phyloP scores from a whole-genome alignment of 2,113 vertebrate species.

The Tursiops truncatus region DNA sequence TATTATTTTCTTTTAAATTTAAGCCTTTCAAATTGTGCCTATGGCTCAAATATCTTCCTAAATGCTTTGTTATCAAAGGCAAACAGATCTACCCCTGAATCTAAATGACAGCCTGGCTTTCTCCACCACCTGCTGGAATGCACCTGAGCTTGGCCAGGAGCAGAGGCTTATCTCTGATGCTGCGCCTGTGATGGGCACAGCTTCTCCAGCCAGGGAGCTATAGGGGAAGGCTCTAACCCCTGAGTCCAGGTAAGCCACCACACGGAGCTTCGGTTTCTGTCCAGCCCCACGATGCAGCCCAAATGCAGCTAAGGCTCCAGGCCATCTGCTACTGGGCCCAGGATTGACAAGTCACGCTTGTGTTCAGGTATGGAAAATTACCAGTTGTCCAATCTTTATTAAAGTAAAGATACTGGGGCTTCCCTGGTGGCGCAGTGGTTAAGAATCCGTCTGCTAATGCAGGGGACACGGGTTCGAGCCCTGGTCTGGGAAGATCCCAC shows the following conservation, averaged over 20 bases:
- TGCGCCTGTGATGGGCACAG: neutral
- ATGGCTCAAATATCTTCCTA: neutral
- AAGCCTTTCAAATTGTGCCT: conserved; percentile 30
- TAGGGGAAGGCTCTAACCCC: neutral
- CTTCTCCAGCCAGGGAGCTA: neutral
- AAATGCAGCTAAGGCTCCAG: neutral
- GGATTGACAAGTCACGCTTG: neutral
- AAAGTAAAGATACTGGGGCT: neutral
- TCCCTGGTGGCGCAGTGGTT: too few relatives aligned
- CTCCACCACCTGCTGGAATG: conserved; percentile 6
- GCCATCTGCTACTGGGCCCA: neutral
- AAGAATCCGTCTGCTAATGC: too few relatives aligned
- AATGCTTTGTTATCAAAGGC: neutral
- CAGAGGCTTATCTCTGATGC: neutral
- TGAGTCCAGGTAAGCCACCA: neutral
- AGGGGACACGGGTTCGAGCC: too few relatives aligned
- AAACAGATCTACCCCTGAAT: neutral
- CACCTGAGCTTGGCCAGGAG: neutral
- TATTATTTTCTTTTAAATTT: conserved; percentile 27
- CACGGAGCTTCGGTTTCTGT: neutral
- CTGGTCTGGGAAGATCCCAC: too few relatives aligned
- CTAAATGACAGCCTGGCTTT: neutral
- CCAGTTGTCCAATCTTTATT: neutral
- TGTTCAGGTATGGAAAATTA: neutral
- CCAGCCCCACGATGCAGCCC: neutral